Evolutionary conservation across 2,113 vertebrate genomes (phyloP), one percentile per base, ranked within the genome.

Genomic region (Addax nasomaculatus): DNA sequence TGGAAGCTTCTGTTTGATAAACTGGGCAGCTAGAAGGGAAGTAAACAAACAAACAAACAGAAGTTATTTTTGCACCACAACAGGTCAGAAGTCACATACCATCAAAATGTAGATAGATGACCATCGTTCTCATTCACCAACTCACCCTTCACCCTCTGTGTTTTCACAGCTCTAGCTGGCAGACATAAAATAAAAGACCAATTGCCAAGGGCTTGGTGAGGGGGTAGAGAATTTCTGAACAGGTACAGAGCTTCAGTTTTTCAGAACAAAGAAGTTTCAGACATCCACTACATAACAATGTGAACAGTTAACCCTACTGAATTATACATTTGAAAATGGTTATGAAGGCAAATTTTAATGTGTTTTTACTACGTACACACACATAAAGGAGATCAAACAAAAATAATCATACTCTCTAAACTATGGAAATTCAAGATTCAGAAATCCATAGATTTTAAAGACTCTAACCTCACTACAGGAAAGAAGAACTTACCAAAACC

Each of bases 1-100:
- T 1, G 99, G 99, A 96, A 99, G 99, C 98, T 99, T 99, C 99
- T 99, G 99, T 99, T 99, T 99, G 98, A 99, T 99, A 98, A 99
- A 99, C 98, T 99, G 99, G 64, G 99, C 99, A 98, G 99, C 99
- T 99, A 93, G 53, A 29, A 96, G 33, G 73, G 55, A 96, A 15
- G 27, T 49, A 98, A 98, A 97, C 45, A 25, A 98, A 78, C 89
- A 89, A 39, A 16, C 49, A 25, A 57, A 47, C 47, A 49, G 10
- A 97, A 33, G 5, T 15, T 27, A 90, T 4, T 96, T 96, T 70
- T 90, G 47, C 0, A 79, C 21, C 5, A 83, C 5, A 95, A 60
- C 45, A 12, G 7, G 3, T 47, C 95, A 79, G 94, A 97, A 58
- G 29, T 91, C 33, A 93, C 23, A 58, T 29, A 81, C 30, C 25